These are phyloP conservation scores for Centruroides vittatus DNA, from an alignment of 1,140 invertebrate genomes.

Conservation along the genomic window DNA sequence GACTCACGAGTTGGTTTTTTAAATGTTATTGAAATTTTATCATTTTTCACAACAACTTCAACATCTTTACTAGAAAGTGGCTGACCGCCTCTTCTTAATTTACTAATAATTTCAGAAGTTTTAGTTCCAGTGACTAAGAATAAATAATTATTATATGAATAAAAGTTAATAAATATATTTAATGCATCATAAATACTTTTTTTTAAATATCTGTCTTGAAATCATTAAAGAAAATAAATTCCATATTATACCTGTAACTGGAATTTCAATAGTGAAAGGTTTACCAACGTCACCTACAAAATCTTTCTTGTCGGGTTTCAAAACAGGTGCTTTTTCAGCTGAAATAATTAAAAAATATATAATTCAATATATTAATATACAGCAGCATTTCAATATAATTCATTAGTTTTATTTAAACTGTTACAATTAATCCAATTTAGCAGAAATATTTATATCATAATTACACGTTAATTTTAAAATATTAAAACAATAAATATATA, in stretches of 20 bases:
- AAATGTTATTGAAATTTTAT: constrained; percentile 75
- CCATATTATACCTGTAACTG: constrained; percentile 65
- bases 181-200: neutral
- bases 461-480: no score
- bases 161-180: neutral
- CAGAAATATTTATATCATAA: no score
- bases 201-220: no score
- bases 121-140: constrained; percentile 62
- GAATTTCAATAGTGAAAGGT: constrained; percentile 44
- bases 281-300: constrained; percentile 21
- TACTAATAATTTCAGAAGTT: constrained; percentile 70
- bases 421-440: no score
- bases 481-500: no score
- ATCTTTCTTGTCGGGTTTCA: constrained; percentile 26
- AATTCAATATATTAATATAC: no score
- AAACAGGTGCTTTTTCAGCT: constrained; percentile 34
- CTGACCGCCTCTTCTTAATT: constrained; percentile 77
- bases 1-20: constrained; percentile 64
- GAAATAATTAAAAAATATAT: constrained; percentile 9
- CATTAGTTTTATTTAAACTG: no score
- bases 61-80: constrained; percentile 68
- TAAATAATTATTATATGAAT: neutral
- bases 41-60: constrained; percentile 73
- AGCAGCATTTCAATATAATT: no score
- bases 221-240: no score